Conservation (phyloP, 1,140 invertebrate species). For the Oedothorax gibbosus region DNA sequence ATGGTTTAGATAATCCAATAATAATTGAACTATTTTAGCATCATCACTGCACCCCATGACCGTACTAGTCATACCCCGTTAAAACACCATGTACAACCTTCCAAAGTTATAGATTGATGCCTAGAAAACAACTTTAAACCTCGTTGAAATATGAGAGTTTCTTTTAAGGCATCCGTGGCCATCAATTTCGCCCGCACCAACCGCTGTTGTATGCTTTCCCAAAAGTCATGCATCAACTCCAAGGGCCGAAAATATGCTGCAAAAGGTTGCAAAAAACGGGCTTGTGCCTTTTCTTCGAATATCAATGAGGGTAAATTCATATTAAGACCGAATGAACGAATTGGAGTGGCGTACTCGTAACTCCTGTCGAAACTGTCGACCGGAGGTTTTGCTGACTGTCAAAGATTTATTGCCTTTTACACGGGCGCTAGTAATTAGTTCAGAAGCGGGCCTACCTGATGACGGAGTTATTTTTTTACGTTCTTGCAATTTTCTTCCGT, state of each 20-base stretch:
- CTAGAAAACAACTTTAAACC: too few relatives aligned
- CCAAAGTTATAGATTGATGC: too few relatives aligned
- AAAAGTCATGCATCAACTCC: constrained; percentile 45
- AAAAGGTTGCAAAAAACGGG: not conserved
- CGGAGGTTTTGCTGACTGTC: constrained; percentile 56
- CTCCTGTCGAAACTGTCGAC: constrained; percentile 58
- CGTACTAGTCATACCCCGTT: too few relatives aligned
- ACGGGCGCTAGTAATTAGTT: constrained; percentile 49
- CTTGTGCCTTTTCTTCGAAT: constrained; percentile 50
- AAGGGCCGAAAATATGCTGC: constrained; percentile 20
- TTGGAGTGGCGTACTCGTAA: constrained; percentile 49
- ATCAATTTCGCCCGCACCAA: constrained; percentile 15
- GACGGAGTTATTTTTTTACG: constrained; percentile 14
- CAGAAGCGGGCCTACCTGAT: constrained; percentile 40
- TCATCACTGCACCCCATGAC: too few relatives aligned
- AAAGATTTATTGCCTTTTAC: constrained; percentile 59
- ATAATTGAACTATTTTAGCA: too few relatives aligned
- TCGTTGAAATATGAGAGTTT: too few relatives aligned
- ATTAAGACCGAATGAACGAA: constrained; percentile 59
- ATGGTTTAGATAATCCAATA: too few relatives aligned
- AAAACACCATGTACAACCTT: too few relatives aligned
- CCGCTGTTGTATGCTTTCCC: not conserved
- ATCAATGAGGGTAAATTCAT: constrained; percentile 61
- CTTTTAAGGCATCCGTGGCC: not conserved
- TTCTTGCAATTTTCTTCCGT: not conserved